Evolutionary conservation across 2,113 vertebrate species (phyloP).

Genomic region (Smithornis capensis): DNA sequence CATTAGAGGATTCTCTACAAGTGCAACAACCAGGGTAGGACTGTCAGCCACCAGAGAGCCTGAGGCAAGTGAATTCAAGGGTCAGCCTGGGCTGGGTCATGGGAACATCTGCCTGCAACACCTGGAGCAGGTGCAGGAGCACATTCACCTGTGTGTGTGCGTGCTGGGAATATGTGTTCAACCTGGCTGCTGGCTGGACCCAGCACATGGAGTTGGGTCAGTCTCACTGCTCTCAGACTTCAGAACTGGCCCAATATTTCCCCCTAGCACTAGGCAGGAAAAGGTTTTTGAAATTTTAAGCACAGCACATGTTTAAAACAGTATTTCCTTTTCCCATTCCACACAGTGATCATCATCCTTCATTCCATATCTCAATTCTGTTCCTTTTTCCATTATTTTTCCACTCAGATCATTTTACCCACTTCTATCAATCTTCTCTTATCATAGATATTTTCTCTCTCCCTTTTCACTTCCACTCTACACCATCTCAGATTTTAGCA

Average conservation of each 20-base stretch:
- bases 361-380: neutral
- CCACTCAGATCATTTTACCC: neutral
- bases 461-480: neutral
- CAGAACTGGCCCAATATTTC: neutral
- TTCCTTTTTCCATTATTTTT: neutral
- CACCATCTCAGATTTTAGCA: neutral
- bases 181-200: neutral
- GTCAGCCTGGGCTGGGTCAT: neutral
- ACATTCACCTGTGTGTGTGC: accelerated
- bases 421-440: neutral
- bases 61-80: accelerated
- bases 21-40: neutral
- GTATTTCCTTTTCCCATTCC: neutral
- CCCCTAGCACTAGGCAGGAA: neutral
- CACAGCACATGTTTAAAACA: neutral
- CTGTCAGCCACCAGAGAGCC: neutral
- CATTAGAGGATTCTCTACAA: neutral
- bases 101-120: neutral
- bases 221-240: neutral
- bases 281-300: neutral
- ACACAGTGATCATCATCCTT: neutral
- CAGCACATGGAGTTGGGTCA: accelerated
- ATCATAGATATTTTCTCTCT: neutral
- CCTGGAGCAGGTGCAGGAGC: accelerated
- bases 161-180: neutral